These are phyloP conservation scores for Toxotes jaculatrix DNA, from an alignment of 2,113 vertebrate species.

Conservation along the genomic window DNA sequence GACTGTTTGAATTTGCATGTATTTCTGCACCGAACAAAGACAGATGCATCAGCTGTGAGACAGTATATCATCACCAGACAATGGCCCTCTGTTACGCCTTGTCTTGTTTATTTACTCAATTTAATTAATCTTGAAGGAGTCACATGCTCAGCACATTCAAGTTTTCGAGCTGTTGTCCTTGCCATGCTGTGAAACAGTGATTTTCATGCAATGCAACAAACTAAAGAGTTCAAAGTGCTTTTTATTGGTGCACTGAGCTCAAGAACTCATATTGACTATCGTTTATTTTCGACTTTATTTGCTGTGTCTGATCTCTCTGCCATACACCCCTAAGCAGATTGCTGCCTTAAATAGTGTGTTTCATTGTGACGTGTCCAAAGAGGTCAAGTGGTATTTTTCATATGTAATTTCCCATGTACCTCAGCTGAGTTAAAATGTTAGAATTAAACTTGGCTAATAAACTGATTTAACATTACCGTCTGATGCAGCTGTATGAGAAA, in stretches of 20 bases:
- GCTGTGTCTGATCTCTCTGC: slow-evolving; percentile 11
- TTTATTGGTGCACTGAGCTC: slow-evolving; percentile 44
- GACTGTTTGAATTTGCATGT: slow-evolving; percentile 21
- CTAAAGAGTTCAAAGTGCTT: not conserved
- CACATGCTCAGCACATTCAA: not conserved
- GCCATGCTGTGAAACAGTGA: slow-evolving; percentile 8
- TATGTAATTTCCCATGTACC: slow-evolving; percentile 13
- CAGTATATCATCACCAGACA: not conserved
- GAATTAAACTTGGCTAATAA: slow-evolving; percentile 48
- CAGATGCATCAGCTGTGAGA: not conserved
- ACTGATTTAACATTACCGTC: not conserved
- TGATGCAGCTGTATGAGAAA: not conserved
- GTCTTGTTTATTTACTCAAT: slow-evolving; percentile 18
- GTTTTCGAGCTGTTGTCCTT: not conserved
- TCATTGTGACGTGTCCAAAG: slow-evolving; percentile 21
- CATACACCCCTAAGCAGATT: slow-evolving; percentile 4
- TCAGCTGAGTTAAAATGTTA: slow-evolving; percentile 16
- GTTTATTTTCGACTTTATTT: slow-evolving; percentile 12
- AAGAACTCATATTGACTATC: slow-evolving; percentile 15
- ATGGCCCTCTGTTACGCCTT: not conserved
- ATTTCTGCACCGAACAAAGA: slow-evolving; percentile 30
- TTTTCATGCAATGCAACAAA: slow-evolving; percentile 11
- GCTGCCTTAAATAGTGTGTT: slow-evolving; percentile 38
- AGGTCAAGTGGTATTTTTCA: slow-evolving; percentile 29
- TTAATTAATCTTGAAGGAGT: slow-evolving; percentile 11